These are phyloP conservation scores for Eulemur rubriventer DNA, from an alignment of 2,797 vertebrate genomes.

Conservation along the genomic window DNA sequence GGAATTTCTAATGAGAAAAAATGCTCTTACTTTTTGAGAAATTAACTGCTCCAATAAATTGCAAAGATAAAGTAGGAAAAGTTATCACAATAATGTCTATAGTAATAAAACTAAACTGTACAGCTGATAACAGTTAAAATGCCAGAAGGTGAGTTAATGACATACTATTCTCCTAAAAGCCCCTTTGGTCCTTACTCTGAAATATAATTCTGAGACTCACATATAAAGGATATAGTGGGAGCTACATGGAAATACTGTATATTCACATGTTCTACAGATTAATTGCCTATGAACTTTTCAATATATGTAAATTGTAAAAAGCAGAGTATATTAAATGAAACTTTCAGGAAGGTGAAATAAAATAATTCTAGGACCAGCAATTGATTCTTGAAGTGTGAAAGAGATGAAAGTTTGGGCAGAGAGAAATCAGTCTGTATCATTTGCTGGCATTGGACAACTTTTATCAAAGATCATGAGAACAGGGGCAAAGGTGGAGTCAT, in stretches of 20 bases:
- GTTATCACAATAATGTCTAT: conserved; percentile 86
- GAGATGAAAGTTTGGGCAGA: not conserved
- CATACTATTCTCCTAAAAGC: conserved; percentile 65
- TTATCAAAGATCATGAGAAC: not conserved
- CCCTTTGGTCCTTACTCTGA: conserved; percentile 61
- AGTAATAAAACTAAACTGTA: conserved; percentile 79
- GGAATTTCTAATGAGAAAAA: conserved; percentile 83
- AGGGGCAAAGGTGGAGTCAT: not conserved
- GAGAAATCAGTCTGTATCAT: conserved; percentile 30
- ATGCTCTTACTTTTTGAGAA: conserved; percentile 82
- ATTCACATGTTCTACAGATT: conserved; percentile 16
- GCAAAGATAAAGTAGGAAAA: conserved; percentile 86
- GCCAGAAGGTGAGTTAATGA: conserved; percentile 78
- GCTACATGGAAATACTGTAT: not conserved
- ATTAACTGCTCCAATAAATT: conserved; percentile 88
- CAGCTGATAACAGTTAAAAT: conserved; percentile 80
- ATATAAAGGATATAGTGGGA: conserved; percentile 46
- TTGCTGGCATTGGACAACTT: not conserved
- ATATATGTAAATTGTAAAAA: conserved; percentile 54
- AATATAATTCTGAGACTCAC: conserved; percentile 64
- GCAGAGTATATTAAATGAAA: conserved; percentile 54
- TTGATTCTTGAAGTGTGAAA: conserved; percentile 52
- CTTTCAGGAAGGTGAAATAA: conserved; percentile 64
- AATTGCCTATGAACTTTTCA: conserved; percentile 40
- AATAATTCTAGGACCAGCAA: conserved; percentile 30